Conservation (phyloP, 2,797 vertebrate genomes). For the Eupleurogrammus muticus region DNA sequence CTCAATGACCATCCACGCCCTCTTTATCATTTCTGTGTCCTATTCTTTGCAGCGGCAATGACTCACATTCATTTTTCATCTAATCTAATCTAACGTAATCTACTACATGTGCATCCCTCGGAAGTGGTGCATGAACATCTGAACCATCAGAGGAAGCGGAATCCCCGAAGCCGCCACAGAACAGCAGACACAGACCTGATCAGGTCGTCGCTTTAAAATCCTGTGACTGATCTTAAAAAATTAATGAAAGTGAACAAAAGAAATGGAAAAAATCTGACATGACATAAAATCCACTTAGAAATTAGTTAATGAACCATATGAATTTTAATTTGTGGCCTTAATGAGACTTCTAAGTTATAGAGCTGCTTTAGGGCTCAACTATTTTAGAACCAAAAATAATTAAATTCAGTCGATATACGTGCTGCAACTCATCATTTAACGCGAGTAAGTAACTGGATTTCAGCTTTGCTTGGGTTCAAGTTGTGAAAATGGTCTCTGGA, state of each 20-base stretch:
- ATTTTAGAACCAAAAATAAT: conserved; percentile 39
- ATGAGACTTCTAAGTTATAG: conserved; percentile 56
- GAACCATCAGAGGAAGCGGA: conserved; percentile 7
- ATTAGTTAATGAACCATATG: conserved; percentile 50
- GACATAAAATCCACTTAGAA: conserved; percentile 60
- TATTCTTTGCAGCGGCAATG: conserved; percentile 38
- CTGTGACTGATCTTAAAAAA: not conserved
- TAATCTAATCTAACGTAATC: conserved; percentile 66
- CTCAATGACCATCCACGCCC: conserved; percentile 34
- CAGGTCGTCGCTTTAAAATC: conserved; percentile 21
- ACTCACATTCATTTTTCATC: conserved; percentile 67
- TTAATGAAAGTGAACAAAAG: not conserved
- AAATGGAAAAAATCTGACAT: conserved; percentile 1
- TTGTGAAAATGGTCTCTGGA: not conserved
- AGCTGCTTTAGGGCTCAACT: conserved; percentile 49
- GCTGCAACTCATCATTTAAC: conserved; percentile 18
- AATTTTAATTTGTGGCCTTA: conserved; percentile 54
- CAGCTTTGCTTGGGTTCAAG: too few species aligned
- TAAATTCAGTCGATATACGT: conserved; percentile 22
- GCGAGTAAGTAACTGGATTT: conserved; percentile 6
- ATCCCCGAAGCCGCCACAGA: not conserved
- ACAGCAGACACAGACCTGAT: not conserved
- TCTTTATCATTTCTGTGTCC: conserved; percentile 23
- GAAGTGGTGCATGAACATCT: conserved; percentile 36
- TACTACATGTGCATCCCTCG: conserved; percentile 50